Evolutionary conservation across 23 tunicate genomes (phyloP).

Genomic region (Corella eumyota): DNA sequence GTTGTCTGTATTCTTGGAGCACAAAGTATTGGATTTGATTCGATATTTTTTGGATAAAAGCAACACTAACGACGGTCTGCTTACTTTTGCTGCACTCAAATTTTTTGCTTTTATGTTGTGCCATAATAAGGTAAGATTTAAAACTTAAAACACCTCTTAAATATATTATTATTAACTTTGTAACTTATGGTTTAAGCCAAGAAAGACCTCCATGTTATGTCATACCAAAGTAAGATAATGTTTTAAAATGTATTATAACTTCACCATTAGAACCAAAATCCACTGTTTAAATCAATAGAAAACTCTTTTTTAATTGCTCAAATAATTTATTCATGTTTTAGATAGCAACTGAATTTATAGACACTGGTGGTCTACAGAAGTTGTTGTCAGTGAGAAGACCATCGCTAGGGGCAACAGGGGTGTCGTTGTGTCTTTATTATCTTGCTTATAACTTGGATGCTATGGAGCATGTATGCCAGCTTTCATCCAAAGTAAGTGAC

Average conservation of each 20-base stretch:
- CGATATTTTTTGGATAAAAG: conserved; percentile 26
- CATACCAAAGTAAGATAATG: too few relatives aligned
- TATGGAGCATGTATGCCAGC: conserved; percentile 79
- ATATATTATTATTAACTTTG: too few relatives aligned
- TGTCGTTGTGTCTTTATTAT: conserved; percentile 70
- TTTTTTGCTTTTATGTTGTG: conserved; percentile 68
- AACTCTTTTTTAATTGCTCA: too few relatives aligned
- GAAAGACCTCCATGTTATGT: neutral
- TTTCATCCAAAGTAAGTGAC: conserved; percentile 34
- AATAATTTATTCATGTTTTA: conserved; percentile 1
- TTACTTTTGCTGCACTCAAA: conserved; percentile 54
- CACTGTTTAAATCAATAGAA: too few relatives aligned
- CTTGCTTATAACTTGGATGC: conserved; percentile 78
- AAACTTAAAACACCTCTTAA: too few relatives aligned
- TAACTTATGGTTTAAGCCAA: neutral
- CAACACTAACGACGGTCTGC: conserved; percentile 36
- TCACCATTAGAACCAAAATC: too few relatives aligned
- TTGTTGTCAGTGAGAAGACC: conserved; percentile 49
- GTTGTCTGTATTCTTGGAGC: conserved; percentile 46
- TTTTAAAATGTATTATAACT: too few relatives aligned
- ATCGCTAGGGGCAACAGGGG: conserved; percentile 79
- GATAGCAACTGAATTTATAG: conserved; percentile 74
- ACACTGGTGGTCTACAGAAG: conserved; percentile 43
- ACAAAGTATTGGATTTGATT: conserved; percentile 47
- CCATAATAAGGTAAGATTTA: conserved; percentile 57